A percentile compares a stretch with the other conserved stretches of the same genome.
phyloP scores from a whole-genome alignment of 2,888 invertebrate species.

The Cordylochernes scorpioides region DNA sequence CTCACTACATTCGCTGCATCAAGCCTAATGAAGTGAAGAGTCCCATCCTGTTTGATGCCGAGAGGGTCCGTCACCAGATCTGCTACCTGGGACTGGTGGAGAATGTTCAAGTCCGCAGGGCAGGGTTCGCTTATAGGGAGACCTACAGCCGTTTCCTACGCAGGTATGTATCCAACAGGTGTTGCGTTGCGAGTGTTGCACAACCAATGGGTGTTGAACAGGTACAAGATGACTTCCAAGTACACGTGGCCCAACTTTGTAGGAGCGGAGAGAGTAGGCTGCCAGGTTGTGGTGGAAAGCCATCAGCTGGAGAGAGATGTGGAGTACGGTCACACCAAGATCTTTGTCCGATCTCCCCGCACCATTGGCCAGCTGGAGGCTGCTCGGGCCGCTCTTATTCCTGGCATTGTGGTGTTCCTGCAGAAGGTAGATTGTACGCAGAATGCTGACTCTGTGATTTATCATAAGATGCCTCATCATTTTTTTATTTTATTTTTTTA shows the following conservation, averaged over 20 bases:
- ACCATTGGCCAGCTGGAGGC: slow-evolving; percentile 70
- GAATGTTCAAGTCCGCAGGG: slow-evolving; percentile 78
- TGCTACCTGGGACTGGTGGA: slow-evolving; percentile 69
- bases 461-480: no score
- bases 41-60: slow-evolving; percentile 53
- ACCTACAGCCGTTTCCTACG: slow-evolving; percentile 72
- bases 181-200: no score
- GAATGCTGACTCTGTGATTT: no score
- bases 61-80: slow-evolving; percentile 34
- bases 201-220: slow-evolving; percentile 20
- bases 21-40: slow-evolving; percentile 89
- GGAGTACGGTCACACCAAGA: slow-evolving; percentile 77
- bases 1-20: slow-evolving; percentile 86
- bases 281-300: slow-evolving; percentile 52
- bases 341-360: slow-evolving; percentile 74
- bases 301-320: slow-evolving; percentile 51
- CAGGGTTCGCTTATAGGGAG: slow-evolving; percentile 88
- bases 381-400: slow-evolving; percentile 57
- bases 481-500: no score
- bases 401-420: slow-evolving; percentile 63
- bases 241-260: slow-evolving; percentile 92
- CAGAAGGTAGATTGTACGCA: slow-evolving; percentile 61
- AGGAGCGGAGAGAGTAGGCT: slow-evolving; percentile 52
- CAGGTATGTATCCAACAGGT: slow-evolving; percentile 30
- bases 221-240: slow-evolving; percentile 87